Evolutionary conservation across 2,888 invertebrate genomes (phyloP), one percentile per base, ranked within the genome.

Genomic region (Microdon myrmicae): DNA sequence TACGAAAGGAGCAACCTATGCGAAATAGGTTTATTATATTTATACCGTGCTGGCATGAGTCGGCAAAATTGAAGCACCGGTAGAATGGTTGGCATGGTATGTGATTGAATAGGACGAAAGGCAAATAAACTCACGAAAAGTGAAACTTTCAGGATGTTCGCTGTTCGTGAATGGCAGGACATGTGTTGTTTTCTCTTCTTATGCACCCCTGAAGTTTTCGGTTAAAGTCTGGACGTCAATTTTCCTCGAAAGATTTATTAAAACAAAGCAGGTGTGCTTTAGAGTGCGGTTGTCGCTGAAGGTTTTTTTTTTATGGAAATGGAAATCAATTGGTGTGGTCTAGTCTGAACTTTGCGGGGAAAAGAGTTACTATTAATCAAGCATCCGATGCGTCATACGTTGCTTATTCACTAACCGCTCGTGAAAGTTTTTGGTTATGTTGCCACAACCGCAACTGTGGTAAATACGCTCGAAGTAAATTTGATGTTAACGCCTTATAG

Each of bases 1-100:
- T 56, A 61, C 53, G 58, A 64, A 64, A 58, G 64, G 58, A 64
- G 58, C 64, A 64, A 64, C 51, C 47, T 53, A 43, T 56, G 32
- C 64, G 64, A 58, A 58, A 64, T 64, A 64, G 58, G 58, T 58
- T 64, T 53, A 64, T 64, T 64, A 58, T 64, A 58, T 64, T 64
- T 64, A 45, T 56, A 56, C 45, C 41, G 56, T 45, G 41, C 51
- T 58, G 51, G 51, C 47, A 12, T 28, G 43, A 48, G 31, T 48
- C 43, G 35, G 26, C 23, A 9, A 20, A 32, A 17, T 34, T 39
- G 16, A 26, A 34, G 19, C 9, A 13, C 28, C 7, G 28, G 37
- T 6, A 39, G 38, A 47, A 58, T 58, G 58, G 53, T 41, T 45
- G 37, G 32, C 28, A 34, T 20, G 31, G 29, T 31, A 35, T 19